Evolutionary conservation across 2,797 vertebrate species (phyloP), one percentile per base, ranked within the genome.

Genomic region (Enteromius radiatus): DNA sequence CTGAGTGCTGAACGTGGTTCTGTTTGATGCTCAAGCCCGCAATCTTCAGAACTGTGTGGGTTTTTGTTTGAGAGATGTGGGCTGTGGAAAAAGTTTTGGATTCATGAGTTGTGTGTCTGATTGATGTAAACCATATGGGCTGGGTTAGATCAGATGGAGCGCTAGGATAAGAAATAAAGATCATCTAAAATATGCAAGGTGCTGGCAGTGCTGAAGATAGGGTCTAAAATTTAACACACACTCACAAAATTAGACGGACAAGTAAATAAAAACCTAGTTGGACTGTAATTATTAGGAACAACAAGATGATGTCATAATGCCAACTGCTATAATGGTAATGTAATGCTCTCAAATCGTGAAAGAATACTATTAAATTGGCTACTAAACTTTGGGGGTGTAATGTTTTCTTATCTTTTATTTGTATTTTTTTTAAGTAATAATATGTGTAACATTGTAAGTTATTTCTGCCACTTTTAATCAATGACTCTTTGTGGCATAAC

Each of bases 91-190:
- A 77, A 12, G 23, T 43, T 43, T 63, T 63, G 23, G 14, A 31
- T 8, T 63, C 76, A 49, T 14, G 43, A 31, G 61, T 14, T 45
- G 1, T 36, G 43, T 78, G 19, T 67, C 28, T 52, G 43, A 67
- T 78, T 78, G 28, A 78, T 52, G 61, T 49, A 17, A 65, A 49
- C 76, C 76, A 78, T 33, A 78, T 64, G 38, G 28, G 5, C 28
- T 78, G 4, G 43, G 5, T 8, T 23, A 2, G 41, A 43, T 21
- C 41, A 33, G 11, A 78, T 15, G 31, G 59, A 78, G 31, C 14
- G 28, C 23, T 19, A 14, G 38, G 17, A 64, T 77, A 12, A 38
- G 23, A 45, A 11, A 61, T 31, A 0, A 47, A 43, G 26, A 38
- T 56, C 21, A 54, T 54, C 19, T n/a, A 9, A 52, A 33, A 36